These are phyloP conservation scores for Staurois parvus DNA, from an alignment of 2,797 vertebrate species.

Conservation along the genomic window DNA sequence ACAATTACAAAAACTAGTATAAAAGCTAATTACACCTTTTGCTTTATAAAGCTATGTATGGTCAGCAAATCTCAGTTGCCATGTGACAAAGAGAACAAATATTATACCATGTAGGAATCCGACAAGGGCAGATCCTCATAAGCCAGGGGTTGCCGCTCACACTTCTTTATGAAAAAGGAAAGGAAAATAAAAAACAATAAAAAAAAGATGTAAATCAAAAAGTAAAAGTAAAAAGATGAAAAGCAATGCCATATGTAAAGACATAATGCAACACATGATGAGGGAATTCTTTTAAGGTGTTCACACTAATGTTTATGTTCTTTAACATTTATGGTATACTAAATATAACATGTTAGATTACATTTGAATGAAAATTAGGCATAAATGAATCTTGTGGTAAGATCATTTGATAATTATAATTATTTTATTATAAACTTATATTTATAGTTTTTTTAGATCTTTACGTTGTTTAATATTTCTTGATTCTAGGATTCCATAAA, in stretches of 20 bases:
- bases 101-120: constrained; percentile 28
- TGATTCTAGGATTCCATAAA: no score
- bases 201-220: neutral
- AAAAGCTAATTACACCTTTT: neutral
- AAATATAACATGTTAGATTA: no score
- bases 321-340: no score
- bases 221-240: constrained; percentile 9
- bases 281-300: neutral
- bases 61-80: neutral
- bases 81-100: neutral
- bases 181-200: neutral
- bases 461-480: no score
- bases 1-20: neutral
- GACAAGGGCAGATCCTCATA: constrained; percentile 12
- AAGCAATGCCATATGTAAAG: constrained; percentile 5
- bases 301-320: no score
- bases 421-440: no score
- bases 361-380: no score
- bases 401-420: no score
- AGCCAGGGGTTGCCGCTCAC: constrained; percentile 1
- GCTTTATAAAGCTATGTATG: neutral
- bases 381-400: no score
- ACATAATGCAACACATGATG: constrained; percentile 2
- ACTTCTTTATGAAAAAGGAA: neutral
- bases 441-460: no score